A percentile compares a stretch with the other conserved stretches of the same genome.
Conservation (phyloP, 2,797 vertebrate species). For the Emys orbicularis region DNA sequence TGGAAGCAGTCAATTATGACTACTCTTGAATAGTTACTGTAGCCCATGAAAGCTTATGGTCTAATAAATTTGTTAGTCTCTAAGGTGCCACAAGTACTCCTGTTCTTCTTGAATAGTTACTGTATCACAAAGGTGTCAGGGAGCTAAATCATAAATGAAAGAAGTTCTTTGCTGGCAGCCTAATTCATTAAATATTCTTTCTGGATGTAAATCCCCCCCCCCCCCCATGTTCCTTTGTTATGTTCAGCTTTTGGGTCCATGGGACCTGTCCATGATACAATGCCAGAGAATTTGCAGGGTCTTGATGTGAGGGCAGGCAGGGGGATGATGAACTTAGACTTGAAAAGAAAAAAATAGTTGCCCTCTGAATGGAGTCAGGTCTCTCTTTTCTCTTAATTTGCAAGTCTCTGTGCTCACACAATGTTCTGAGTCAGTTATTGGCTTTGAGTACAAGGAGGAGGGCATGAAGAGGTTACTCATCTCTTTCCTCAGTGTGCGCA, state of each 20-base stretch:
- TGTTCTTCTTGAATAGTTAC: no score
- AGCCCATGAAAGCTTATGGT: no score
- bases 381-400: neutral
- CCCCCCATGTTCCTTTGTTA: neutral
- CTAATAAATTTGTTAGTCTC: no score
- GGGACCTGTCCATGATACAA: neutral
- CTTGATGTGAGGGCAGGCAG: neutral
- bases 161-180: neutral
- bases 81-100: no score
- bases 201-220: neutral
- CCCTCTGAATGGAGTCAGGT: fast-evolving
- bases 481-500: neutral
- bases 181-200: neutral
- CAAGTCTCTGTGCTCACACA: neutral
- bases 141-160: neutral
- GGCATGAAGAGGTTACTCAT: neutral
- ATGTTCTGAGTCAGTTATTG: neutral
- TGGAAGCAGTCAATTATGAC: neutral
- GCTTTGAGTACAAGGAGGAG: neutral
- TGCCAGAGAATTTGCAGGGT: neutral
- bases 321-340: neutral
- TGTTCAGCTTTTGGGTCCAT: neutral
- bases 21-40: neutral
- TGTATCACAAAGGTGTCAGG: neutral
- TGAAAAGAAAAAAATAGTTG: neutral